Evolutionary conservation across 2,113 vertebrate species (phyloP).

Genomic region (Hiodon alosoides): DNA sequence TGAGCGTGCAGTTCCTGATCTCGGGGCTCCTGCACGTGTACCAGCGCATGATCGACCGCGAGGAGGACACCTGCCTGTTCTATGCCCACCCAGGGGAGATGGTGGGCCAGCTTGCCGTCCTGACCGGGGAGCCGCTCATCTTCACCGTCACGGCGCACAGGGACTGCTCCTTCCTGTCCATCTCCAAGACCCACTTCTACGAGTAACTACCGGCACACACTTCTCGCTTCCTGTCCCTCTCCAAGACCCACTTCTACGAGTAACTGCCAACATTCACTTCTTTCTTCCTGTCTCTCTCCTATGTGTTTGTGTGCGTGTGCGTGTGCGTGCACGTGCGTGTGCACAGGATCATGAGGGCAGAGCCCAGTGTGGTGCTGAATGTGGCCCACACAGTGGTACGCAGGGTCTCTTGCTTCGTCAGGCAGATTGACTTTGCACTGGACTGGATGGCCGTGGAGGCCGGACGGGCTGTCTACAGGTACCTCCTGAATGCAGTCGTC

Average conservation of each 20-base stretch:
- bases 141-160: conserved; percentile 83
- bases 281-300: not conserved
- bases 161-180: conserved; percentile 85
- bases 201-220: conserved; percentile 60
- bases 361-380: conserved; percentile 76
- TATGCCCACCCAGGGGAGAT: conserved; percentile 71
- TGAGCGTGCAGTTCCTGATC: conserved; percentile 83
- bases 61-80: conserved; percentile 47
- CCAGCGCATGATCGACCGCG: conserved; percentile 81
- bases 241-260: not conserved
- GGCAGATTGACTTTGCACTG: conserved; percentile 90
- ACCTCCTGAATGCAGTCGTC: conserved; percentile 1
- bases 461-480: conserved; percentile 87
- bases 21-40: conserved; percentile 84
- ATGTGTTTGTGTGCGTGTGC: not conserved
- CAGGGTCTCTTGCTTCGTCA: conserved; percentile 83
- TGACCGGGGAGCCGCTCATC: conserved; percentile 90
- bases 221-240: conserved; percentile 25
- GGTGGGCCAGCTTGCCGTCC: conserved; percentile 86
- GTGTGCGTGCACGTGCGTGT: not conserved
- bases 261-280: not conserved
- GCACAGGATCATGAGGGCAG: conserved; percentile 82
- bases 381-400: conserved; percentile 84
- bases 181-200: conserved; percentile 91
- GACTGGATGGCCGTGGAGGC: conserved; percentile 98